Evolutionary conservation across 2,888 invertebrate species (phyloP).

Genomic region (Lomographa bimaculata): DNA sequence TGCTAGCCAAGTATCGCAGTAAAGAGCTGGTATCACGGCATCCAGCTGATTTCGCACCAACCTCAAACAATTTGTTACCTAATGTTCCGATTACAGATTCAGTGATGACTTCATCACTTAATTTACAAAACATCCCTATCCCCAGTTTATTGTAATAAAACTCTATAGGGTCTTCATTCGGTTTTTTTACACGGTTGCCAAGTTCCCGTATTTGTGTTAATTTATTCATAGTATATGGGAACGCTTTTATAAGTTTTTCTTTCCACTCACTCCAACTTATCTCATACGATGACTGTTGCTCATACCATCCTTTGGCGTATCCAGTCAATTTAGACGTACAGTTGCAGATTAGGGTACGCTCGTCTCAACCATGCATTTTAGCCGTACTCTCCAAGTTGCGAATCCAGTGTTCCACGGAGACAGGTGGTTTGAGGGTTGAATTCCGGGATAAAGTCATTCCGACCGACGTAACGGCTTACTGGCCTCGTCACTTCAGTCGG

Average conservation of each 20-base stretch:
- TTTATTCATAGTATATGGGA: constrained; percentile 24
- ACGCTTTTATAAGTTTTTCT: constrained; percentile 14
- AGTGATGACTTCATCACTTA: constrained; percentile 19
- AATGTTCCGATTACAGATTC: constrained; percentile 23
- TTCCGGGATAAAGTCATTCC: constrained; percentile 22
- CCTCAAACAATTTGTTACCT: constrained; percentile 18
- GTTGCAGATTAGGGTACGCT: constrained; percentile 29
- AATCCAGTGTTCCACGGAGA: constrained; percentile 26
- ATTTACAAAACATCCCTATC: constrained; percentile 21
- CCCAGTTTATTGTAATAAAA: constrained; percentile 27
- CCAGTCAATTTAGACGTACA: constrained; percentile 29
- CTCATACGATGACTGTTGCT: constrained; percentile 19
- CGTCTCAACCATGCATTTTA: constrained; percentile 25
- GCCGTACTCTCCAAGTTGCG: constrained; percentile 27
- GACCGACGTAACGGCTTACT: constrained; percentile 22
- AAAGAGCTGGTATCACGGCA: constrained; percentile 12
- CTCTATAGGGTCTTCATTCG: constrained; percentile 21
- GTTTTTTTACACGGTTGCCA: constrained; percentile 13
- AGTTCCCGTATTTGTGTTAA: constrained; percentile 19
- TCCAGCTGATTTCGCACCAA: constrained; percentile 23
- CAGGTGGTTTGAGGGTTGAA: constrained; percentile 23
- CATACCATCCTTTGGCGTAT: constrained; percentile 33
- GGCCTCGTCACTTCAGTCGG: constrained; percentile 1
- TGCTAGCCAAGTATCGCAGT: not conserved
- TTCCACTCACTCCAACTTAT: constrained; percentile 27